Evolutionary conservation across 2,797 vertebrate genomes (phyloP), one percentile per base, ranked within the genome.

Genomic region (Leuciscus waleckii): DNA sequence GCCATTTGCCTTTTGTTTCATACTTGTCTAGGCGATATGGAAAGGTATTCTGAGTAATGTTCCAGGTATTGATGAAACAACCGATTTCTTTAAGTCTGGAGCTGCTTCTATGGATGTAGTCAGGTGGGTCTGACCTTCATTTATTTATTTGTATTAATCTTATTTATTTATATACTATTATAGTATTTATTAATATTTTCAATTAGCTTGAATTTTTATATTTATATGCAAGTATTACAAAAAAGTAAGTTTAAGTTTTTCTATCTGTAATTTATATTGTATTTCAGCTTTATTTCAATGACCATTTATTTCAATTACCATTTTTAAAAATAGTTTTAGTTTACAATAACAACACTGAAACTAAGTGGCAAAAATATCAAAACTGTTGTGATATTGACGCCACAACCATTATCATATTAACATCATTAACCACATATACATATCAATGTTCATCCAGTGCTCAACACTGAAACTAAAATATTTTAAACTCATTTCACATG

Each of bases 81-180:
- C 97, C 4, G 98, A 99, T 92, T 99, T 99, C 94, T 99, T 99
- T 93, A 99, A 98, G 95, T 97, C 97, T 8, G 98, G 98, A 90
- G 98, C 97, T 5, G 96, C 97, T 1, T 99, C 98, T 43, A 99
- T 99, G 98, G 98, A 99, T 83, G 98, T 99, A 86, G 97, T 97
- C 91, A 97, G 98, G 98, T 99, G 92, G 95, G 91, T 79, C 13
- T 71, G 71, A 43, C 17, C 29, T 56, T 67, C 2, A 5, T 37
- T 63, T 29, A n/a, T 76, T 19, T 58, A 39, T 23, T 32, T n/a
- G 4, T 49, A 46, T 65, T 84, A 19, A 54, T 65, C 29, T 29
- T 49, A 4, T 76, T 29, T 76, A 23, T 65, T n/a, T 63, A 26
- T 79, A 21, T 74, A 13, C 29, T 5, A 16, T 29, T 63, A 63